phyloP scores from a whole-genome alignment of 1,140 invertebrate species.

The Eupristina koningsbergeri region DNA sequence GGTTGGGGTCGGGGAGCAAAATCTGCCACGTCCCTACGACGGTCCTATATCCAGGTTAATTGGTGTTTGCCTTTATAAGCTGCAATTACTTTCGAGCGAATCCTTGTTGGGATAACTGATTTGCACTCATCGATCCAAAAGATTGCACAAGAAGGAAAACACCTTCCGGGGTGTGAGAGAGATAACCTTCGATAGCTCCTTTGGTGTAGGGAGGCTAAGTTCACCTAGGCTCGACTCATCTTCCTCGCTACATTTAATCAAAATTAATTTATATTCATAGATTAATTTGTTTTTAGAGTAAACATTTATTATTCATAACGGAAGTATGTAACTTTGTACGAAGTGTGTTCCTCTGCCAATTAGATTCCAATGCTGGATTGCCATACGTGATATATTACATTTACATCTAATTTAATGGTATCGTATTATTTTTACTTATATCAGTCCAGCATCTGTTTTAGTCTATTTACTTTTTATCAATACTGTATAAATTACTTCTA shows the following conservation, averaged over 20 bases:
- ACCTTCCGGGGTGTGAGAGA: neutral
- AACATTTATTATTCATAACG: no score
- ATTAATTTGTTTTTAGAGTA: neutral
- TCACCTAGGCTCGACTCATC: neutral
- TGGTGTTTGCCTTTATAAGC: neutral
- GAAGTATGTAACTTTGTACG: neutral
- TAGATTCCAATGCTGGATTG: neutral
- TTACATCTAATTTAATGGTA: neutral
- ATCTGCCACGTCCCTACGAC: neutral
- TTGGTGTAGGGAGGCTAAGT: no score
- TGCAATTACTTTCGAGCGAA: constrained; percentile 31
- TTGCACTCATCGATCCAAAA: constrained; percentile 33
- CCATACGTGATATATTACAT: neutral
- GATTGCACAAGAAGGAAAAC: neutral
- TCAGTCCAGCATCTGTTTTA: neutral
- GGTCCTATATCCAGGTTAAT: constrained; percentile 18
- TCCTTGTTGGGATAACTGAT: constrained; percentile 43
- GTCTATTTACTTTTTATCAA: neutral
- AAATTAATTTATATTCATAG: constrained; percentile 9
- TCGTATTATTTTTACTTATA: neutral
- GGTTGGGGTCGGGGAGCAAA: no score
- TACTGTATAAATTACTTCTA: neutral
- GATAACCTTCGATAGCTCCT: no score
- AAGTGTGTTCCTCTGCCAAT: neutral
- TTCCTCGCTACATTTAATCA: neutral